phyloP scores from a whole-genome alignment of 2,888 invertebrate genomes.

The Drosophila mayaguana region DNA sequence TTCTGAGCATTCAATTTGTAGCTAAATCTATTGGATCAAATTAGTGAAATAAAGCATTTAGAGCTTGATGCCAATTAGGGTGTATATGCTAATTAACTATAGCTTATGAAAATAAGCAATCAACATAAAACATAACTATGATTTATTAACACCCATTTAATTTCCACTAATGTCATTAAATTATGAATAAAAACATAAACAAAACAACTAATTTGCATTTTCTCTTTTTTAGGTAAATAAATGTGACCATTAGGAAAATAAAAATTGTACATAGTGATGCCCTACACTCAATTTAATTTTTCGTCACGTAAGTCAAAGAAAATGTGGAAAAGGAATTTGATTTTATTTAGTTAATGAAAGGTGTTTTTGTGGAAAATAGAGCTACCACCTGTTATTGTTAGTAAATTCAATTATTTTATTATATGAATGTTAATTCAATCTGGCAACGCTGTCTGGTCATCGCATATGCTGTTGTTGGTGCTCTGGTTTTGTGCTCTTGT shows the following conservation, averaged over 20 bases:
- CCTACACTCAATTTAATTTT: slow-evolving; percentile 15
- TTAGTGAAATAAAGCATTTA: slow-evolving; percentile 6
- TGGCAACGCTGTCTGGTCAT: slow-evolving; percentile 67
- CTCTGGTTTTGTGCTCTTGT: slow-evolving; percentile 54
- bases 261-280: slow-evolving; percentile 20
- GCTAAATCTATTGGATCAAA: slow-evolving; percentile 30
- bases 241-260: slow-evolving; percentile 24
- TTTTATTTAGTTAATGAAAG: slow-evolving; percentile 9
- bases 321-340: slow-evolving; percentile 6
- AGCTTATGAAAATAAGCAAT: slow-evolving; percentile 1
- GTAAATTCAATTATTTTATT: slow-evolving; percentile 38
- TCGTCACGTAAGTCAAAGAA: slow-evolving; percentile 48
- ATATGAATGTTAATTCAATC: slow-evolving; percentile 57
- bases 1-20: slow-evolving; percentile 15
- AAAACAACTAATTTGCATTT: slow-evolving; percentile 21
- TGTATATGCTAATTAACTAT: slow-evolving; percentile 23
- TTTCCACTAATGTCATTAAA: background rate
- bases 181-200: background rate
- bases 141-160: slow-evolving; percentile 29
- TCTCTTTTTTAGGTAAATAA: slow-evolving; percentile 50
- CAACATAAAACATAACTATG: slow-evolving; percentile 2
- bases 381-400: slow-evolving; percentile 73
- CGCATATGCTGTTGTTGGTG: slow-evolving; percentile 32
- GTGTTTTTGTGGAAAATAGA: slow-evolving; percentile 30
- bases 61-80: slow-evolving; percentile 27